Conservation (phyloP, 2,797 vertebrate species). For the Champsocephalus esox region DNA sequence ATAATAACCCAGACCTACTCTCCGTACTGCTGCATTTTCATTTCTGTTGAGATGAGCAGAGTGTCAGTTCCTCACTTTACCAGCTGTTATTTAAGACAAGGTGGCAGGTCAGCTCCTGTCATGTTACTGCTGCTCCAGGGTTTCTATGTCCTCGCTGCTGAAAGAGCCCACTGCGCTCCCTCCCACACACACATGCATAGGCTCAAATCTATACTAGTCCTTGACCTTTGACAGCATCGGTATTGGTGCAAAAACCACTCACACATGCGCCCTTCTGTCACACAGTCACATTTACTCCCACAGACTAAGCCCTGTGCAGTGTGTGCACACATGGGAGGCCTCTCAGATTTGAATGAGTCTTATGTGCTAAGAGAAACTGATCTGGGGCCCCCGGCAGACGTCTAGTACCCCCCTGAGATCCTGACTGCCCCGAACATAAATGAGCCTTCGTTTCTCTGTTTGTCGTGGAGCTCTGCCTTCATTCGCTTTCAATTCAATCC, state of each 20-base stretch:
- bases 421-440: conserved; percentile 53
- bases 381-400: conserved; percentile 43
- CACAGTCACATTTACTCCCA: conserved; percentile 42
- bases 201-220: conserved; percentile 16
- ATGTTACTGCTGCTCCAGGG: conserved; percentile 26
- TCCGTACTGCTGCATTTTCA: conserved; percentile 4
- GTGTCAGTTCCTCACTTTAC: conserved; percentile 40
- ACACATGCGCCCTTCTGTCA: conserved; percentile 37
- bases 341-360: conserved; percentile 88
- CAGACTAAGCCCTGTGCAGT: conserved; percentile 67
- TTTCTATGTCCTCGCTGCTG: conserved; percentile 27
- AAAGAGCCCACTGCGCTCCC: not conserved
- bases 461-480: conserved; percentile 23
- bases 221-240: conserved; percentile 32
- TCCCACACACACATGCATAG: conserved; percentile 4
- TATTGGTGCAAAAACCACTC: conserved; percentile 23
- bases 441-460: conserved; percentile 54
- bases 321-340: conserved; percentile 46
- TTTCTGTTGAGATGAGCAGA: conserved; percentile 43
- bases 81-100: conserved; percentile 35
- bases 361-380: conserved; percentile 89
- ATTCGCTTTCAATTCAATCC: conserved; percentile 31
- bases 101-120: conserved; percentile 19
- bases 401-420: conserved; percentile 47
- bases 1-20: not conserved